Base-by-base conservation (phyloP, 1,140 invertebrate genomes). In the Drosophila willistoni region DNA sequence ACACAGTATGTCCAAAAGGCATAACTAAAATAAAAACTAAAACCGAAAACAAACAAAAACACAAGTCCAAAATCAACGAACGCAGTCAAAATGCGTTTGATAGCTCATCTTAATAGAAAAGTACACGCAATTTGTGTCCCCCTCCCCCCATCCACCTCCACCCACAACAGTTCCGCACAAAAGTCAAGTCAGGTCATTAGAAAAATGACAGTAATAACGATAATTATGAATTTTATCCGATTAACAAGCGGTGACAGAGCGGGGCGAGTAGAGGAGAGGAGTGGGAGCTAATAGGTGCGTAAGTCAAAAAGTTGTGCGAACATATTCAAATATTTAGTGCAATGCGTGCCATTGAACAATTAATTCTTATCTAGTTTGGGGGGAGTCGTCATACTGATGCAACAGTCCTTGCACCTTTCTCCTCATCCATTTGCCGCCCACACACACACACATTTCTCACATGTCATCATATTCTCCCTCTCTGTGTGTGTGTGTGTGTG, bases 171-270 rank as follows among this genome's bases (percentile, higher is more conserved):
- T 12, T 12, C 34, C 34, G 34, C 9, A 36, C n/a, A 22, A 33
- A 59, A 55, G 34, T 12, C 34, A 51, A 22, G 44, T 51, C 44
- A 68, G 63, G 85, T 89, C 85, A 89, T 90, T 90, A 90, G 77
- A 90, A 89, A 78, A 90, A 91, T 90, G 89, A 90, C 89, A 90
- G 89, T 91, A 91, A 91, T 91, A 91, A 91, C 89, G 79, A 91
- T 91, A 91, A 91, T 91, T 91, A 91, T 91, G 89, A 91, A 91
- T 91, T 91, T 91, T 91, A 91, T 91, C 89, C 89, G 89, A 91
- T 91, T 91, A 91, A 85, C 77, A 68, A 82, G 82, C 77, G 73
- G 72, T 69, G 70, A 7, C 56, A 22, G 44, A 33, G 19, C 10
- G 36, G 17, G 7, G 12, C 7, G 13, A 6, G 6, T 12, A 10